These are phyloP conservation scores for Meriones unguiculatus DNA, from an alignment of 2,113 vertebrate genomes.

Conservation along the genomic window DNA sequence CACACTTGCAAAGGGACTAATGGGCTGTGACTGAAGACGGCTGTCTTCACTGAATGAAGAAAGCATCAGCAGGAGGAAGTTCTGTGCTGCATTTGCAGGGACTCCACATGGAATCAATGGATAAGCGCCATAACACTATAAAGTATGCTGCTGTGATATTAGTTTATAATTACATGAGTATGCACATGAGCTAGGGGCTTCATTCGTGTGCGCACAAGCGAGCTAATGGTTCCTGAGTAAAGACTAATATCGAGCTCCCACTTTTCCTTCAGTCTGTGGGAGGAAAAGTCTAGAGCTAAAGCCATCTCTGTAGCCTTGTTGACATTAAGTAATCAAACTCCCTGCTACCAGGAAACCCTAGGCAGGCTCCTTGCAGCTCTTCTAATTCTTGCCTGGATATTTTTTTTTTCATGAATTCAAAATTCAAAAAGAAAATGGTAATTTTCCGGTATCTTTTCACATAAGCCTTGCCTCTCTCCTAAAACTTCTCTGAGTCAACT, in stretches of 20 bases:
- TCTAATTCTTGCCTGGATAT: constrained; percentile 57
- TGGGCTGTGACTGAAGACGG: neutral
- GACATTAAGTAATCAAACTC: constrained; percentile 69
- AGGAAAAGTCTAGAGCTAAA: constrained; percentile 45
- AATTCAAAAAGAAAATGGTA: constrained; percentile 69
- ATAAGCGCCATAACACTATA: constrained; percentile 27
- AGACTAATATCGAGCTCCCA: constrained; percentile 63
- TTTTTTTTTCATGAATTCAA: neutral
- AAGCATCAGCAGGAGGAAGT: neutral
- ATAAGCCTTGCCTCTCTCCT: constrained; percentile 68
- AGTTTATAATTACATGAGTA: neutral
- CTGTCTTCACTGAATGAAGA: neutral
- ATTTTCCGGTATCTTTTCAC: constrained; percentile 66
- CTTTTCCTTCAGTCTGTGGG: constrained; percentile 69
- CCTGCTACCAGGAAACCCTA: constrained; percentile 67
- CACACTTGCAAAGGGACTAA: neutral
- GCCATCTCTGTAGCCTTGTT: constrained; percentile 14
- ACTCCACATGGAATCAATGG: neutral
- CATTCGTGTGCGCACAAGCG: constrained; percentile 56
- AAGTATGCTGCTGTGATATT: neutral
- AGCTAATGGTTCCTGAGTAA: constrained; percentile 62
- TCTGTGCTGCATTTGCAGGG: neutral
- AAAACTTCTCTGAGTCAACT: constrained; percentile 76
- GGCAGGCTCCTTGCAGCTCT: constrained; percentile 48
- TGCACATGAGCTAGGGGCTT: neutral